A percentile compares a stretch with the other conserved stretches of the same genome.
phyloP scores from a whole-genome alignment of 2,113 vertebrate species.

The Oophaga pumilio region DNA sequence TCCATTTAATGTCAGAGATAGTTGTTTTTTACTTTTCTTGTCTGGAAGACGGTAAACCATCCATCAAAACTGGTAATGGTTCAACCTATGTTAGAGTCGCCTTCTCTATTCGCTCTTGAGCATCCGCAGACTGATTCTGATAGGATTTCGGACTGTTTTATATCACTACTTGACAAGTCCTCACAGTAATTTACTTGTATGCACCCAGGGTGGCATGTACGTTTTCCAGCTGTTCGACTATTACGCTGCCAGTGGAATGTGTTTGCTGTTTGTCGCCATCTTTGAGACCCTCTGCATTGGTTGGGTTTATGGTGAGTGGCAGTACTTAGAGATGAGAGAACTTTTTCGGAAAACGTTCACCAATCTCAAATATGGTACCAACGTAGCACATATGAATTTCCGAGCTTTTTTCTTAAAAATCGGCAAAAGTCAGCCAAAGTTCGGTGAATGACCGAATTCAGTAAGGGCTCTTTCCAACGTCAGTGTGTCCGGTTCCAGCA shows the following conservation, averaged over 20 bases:
- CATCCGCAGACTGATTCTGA: neutral
- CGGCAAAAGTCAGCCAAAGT: too few species aligned
- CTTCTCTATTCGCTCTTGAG: neutral
- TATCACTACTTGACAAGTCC: neutral
- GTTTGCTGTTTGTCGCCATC: conserved; percentile 91
- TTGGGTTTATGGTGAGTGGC: conserved; percentile 91
- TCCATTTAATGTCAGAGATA: neutral
- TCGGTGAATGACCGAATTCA: too few species aligned
- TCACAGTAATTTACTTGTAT: neutral
- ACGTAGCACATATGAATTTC: too few species aligned
- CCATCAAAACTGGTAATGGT: neutral
- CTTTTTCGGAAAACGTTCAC: too few species aligned
- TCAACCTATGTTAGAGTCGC: too few species aligned
- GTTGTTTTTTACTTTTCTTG: too few species aligned
- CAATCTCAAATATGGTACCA: too few species aligned
- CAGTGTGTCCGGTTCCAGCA: too few species aligned
- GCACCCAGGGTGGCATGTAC: conserved; percentile 92
- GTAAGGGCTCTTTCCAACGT: too few species aligned
- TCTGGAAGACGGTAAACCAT: neutral
- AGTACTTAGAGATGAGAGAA: neutral
- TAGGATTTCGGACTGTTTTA: too few species aligned
- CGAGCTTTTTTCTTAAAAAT: too few species aligned
- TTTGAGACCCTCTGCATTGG: conserved; percentile 91
- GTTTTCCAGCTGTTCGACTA: conserved; percentile 97
- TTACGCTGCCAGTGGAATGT: conserved; percentile 97